phyloP scores from a whole-genome alignment of 1,140 invertebrate genomes.

The Ceratina australensis region DNA sequence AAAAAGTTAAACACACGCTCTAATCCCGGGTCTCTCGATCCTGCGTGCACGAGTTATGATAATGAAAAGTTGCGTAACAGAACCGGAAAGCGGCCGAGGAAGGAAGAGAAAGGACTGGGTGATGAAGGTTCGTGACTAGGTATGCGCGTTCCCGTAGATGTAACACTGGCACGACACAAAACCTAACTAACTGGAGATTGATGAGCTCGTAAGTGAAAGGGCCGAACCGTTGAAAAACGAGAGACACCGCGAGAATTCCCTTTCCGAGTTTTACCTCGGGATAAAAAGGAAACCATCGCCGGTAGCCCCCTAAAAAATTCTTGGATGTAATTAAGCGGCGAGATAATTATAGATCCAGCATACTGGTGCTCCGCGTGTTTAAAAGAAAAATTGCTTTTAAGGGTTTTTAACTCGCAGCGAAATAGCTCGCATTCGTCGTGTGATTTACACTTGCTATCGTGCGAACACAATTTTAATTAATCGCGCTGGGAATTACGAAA shows the following conservation, averaged over 20 bases:
- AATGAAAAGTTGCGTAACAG: slow-evolving; percentile 54
- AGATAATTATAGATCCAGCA: slow-evolving; percentile 49
- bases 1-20: slow-evolving; percentile 14
- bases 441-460: neutral
- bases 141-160: slow-evolving; percentile 15
- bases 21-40: slow-evolving; percentile 20
- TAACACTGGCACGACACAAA: slow-evolving; percentile 46
- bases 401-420: too few relatives aligned
- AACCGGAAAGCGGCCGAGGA: slow-evolving; percentile 51
- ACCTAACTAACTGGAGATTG: slow-evolving; percentile 57
- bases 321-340: slow-evolving; percentile 52
- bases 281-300: slow-evolving; percentile 36
- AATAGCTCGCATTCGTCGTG: neutral
- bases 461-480: slow-evolving; percentile 14
- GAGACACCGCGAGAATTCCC: slow-evolving; percentile 53
- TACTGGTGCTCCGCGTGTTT: slow-evolving; percentile 24
- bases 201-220: slow-evolving; percentile 63
- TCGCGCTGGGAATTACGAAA: slow-evolving; percentile 29
- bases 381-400: too few relatives aligned
- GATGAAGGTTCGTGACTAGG: slow-evolving; percentile 52
- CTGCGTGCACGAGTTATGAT: slow-evolving; percentile 48
- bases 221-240: slow-evolving; percentile 49
- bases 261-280: slow-evolving; percentile 16
- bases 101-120: slow-evolving; percentile 48
- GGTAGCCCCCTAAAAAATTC: slow-evolving; percentile 36